Conservation (phyloP, 2,888 invertebrate species). For the Eugnorisma glareosa region DNA sequence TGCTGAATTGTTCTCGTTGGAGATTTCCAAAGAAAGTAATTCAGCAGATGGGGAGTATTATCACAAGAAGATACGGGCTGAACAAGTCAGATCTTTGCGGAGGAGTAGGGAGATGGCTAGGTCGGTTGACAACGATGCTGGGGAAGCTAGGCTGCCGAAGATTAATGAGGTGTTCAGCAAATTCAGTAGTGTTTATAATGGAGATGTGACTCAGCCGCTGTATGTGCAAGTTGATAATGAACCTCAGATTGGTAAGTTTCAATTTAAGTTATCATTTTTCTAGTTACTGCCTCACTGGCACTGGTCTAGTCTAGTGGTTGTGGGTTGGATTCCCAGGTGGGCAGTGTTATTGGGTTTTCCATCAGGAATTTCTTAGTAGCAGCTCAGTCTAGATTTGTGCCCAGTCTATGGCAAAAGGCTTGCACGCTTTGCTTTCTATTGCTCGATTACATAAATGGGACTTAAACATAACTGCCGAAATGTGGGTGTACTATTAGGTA, state of each 20-base stretch:
- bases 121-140: conserved; percentile 25
- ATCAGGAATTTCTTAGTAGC: not conserved
- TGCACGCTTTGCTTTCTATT: no score
- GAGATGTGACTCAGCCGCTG: conserved; percentile 72
- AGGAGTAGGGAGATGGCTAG: conserved; percentile 39
- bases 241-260: conserved; percentile 74
- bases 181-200: conserved; percentile 68
- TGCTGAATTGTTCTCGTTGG: no score
- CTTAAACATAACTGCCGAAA: not conserved
- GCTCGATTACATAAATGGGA: not conserved
- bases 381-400: no score
- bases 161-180: conserved; percentile 79
- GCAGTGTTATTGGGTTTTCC: not conserved
- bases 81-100: conserved; percentile 67
- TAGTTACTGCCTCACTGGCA: not conserved
- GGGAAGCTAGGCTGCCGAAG: conserved; percentile 70
- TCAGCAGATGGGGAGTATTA: conserved; percentile 68
- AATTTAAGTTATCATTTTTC: not conserved
- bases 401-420: no score
- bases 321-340: not conserved
- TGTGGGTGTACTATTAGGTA: no score
- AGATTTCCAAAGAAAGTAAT: conserved; percentile 32
- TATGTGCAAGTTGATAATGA: conserved; percentile 77
- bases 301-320: not conserved
- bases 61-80: conserved; percentile 78